Evolutionary conservation across 1,140 invertebrate species (phyloP), one percentile per base, ranked within the genome.

Genomic region (Hylyphantes graminicola): DNA sequence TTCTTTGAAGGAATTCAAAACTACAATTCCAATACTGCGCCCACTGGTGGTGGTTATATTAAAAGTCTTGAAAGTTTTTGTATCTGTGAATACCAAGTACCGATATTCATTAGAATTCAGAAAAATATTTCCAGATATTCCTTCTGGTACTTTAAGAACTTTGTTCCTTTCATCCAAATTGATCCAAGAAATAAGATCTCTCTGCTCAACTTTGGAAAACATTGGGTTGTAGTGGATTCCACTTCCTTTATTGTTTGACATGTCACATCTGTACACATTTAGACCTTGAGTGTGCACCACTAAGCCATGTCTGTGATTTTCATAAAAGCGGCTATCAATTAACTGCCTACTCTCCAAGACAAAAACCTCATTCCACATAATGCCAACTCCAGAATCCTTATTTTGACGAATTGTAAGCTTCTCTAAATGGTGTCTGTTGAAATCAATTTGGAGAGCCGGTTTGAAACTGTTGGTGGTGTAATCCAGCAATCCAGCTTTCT

Each of bases 201-300:
- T 92, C 89, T 98, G 96, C 88, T 97, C 94, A 6, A 93, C 88
- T 10, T 94, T 93, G 10, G 94, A 93, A 64, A 99, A 91, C 12
- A 94, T 94, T 4, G 97, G 96, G 91, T 99, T 95, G 88, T 99
- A 98, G 81, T 94, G 93, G 86, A 99, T 94, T 0, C 97, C 98
- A 70, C 95, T 94, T 67, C 94, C 92, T 68, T 92, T 92, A 89
- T 99, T 99, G 76, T 95, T 93, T 89, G n/a, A 35, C 61, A 89
- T 78, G 13, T 78, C 21, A 81, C 86, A 87, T 51, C 86, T 54
- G 7, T 59, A 21, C 13, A 89, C 64, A n/a, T 73, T 54, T 12
- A 89, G 59, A 10, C 87, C 87, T 81, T 88, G 87, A 13, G 86
- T 86, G 64, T 86, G 85, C 13, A 85, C 78, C 11, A 87, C 85